These are phyloP conservation scores for Ranitomeya variabilis DNA, from an alignment of 2,113 vertebrate species.

Conservation along the genomic window DNA sequence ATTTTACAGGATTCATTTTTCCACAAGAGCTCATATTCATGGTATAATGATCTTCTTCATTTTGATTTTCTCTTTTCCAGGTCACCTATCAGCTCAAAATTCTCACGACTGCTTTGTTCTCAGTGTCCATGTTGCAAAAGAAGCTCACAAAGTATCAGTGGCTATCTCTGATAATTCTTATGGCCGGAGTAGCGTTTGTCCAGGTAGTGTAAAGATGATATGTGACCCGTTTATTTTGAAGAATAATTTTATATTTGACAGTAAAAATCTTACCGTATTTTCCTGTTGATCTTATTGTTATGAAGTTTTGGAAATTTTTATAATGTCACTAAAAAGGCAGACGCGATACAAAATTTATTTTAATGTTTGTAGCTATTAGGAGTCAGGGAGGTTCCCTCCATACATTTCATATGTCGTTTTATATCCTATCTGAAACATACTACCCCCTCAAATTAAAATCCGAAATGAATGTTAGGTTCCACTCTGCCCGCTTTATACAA, in stretches of 20 bases:
- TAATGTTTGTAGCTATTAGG: too few species aligned
- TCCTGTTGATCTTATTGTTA: background rate
- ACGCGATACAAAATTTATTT: background rate
- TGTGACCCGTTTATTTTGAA: background rate
- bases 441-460: too few species aligned
- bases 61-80: slow-evolving; percentile 68
- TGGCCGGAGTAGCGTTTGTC: slow-evolving; percentile 92
- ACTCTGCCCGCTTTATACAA: too few species aligned
- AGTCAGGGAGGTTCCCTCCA: too few species aligned
- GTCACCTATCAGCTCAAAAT: slow-evolving; percentile 99
- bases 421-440: too few species aligned
- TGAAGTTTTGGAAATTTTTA: background rate
- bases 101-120: slow-evolving; percentile 96
- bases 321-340: background rate
- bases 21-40: background rate
- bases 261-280: background rate
- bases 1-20: background rate
- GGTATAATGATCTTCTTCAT: too few species aligned
- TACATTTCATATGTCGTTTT: too few species aligned
- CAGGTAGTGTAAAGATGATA: slow-evolving; percentile 77
- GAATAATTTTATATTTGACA: background rate
- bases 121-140: slow-evolving; percentile 94
- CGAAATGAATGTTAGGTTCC: too few species aligned
- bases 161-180: slow-evolving; percentile 91
- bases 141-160: slow-evolving; percentile 92